Evolutionary conservation across 1,140 invertebrate species (phyloP), one percentile per base, ranked within the genome.

Genomic region (Andrena cerasifolii): DNA sequence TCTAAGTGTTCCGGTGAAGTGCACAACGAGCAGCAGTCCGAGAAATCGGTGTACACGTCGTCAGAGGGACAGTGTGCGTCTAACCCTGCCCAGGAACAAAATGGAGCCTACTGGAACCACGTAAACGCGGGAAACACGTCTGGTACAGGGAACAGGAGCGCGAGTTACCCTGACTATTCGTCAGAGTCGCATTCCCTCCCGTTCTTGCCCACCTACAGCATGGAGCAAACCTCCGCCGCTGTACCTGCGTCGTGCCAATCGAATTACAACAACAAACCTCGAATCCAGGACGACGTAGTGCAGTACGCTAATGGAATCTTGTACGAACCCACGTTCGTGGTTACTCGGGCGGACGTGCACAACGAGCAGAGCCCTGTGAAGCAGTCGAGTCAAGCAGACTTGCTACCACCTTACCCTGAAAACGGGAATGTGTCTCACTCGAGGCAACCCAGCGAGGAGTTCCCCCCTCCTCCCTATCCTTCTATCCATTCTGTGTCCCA

Each of bases 291-390:
- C 26, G 93, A 94, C 33, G 90, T 93, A 36, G 91, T 94, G 3
- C 93, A 93, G 61, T 94, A 94, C 71, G 93, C 93, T 5, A 94
- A 94, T 83, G 93, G 93, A 2, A 93, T 92, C 67, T 84, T 93
- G 1, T 91, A 91, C 49, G 89, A 93, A 40, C 90, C 91, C 5
- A 92, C 90, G 0, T 91, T 89, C 31, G 94, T 97, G 8, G 94
- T 97, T 0, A 97, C 96, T 2, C 95, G 95, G 82, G 96, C 96
- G 10, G 96, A 97, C 91, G 95, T 97, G 31, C 96, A 97, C 89
- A 96, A 95, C 83, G 96, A 97, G 87, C 95, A 96, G 87, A 96
- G 94, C 88, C 94, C 95, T 2, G 87, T 93, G 1, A 96, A 96
- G 63, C 83, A 86, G 26, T 88, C 84, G 28, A 79, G 61, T 33